phyloP scores from a whole-genome alignment of 2,888 invertebrate genomes.

The Catocala nupta region DNA sequence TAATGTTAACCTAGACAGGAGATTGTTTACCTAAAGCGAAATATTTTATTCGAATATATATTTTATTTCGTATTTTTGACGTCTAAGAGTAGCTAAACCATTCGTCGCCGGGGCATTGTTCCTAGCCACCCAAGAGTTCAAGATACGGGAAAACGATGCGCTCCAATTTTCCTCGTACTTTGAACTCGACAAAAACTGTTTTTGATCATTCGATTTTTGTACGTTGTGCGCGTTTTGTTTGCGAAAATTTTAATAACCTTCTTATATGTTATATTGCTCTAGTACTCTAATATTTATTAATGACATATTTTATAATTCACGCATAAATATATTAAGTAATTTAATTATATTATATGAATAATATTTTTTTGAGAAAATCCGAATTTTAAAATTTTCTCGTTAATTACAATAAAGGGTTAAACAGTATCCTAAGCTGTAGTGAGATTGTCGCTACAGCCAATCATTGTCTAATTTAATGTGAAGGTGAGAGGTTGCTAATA shows the following conservation, averaged over 20 bases:
- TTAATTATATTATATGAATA: too few species aligned
- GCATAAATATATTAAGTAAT: too few species aligned
- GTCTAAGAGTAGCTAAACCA: neutral
- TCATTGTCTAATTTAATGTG: neutral
- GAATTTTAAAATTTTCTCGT: too few species aligned
- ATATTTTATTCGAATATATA: too few species aligned
- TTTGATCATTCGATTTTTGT: constrained; percentile 12
- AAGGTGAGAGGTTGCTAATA: neutral
- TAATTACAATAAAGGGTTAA: too few species aligned
- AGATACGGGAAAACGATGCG: constrained; percentile 48
- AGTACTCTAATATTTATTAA: neutral
- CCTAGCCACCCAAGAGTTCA: constrained; percentile 43
- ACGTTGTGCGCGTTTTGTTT: constrained; percentile 4
- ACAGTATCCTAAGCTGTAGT: too few species aligned
- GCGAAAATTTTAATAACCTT: neutral
- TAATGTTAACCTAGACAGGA: neutral
- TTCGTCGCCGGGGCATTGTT: constrained; percentile 33
- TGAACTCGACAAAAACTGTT: constrained; percentile 38
- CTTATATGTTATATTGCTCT: neutral
- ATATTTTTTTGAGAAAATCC: too few species aligned
- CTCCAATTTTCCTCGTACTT: constrained; percentile 48
- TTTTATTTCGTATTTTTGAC: constrained; percentile 1
- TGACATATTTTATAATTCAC: too few species aligned
- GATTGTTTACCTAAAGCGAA: too few species aligned
- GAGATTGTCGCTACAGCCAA: too few species aligned